phyloP scores from a whole-genome alignment of 2,797 vertebrate genomes.

The Epinephelus awoara region DNA sequence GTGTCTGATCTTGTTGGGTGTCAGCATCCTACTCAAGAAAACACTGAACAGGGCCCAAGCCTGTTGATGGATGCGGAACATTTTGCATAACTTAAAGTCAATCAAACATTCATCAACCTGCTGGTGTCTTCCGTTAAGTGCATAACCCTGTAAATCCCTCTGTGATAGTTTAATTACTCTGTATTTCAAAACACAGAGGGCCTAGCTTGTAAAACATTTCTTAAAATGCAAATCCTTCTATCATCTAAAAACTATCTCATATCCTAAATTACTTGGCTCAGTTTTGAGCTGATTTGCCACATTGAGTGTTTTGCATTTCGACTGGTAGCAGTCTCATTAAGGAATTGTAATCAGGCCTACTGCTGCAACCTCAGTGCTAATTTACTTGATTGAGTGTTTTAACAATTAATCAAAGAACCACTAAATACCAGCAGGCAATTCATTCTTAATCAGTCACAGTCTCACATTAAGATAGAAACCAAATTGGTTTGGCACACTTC shows the following conservation, averaged over 20 bases:
- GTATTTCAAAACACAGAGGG: background rate
- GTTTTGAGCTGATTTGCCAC: background rate
- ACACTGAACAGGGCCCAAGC: background rate
- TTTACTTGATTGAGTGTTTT: slow-evolving; percentile 7
- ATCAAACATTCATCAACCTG: background rate
- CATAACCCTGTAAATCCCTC: background rate
- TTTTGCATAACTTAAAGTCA: background rate
- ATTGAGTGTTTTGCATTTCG: slow-evolving; percentile 4
- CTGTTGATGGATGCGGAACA: background rate
- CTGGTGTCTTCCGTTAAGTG: background rate
- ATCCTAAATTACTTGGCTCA: background rate
- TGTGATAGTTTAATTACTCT: background rate
- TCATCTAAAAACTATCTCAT: background rate
- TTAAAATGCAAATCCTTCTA: too few relatives aligned
- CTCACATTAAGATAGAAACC: background rate
- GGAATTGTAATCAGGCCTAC: background rate
- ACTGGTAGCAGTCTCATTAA: background rate
- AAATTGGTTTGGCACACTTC: background rate
- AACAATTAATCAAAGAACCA: background rate
- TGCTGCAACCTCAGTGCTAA: background rate
- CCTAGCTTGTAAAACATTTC: background rate
- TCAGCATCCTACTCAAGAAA: background rate
- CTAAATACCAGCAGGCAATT: slow-evolving; percentile 1
- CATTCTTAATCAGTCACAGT: background rate
- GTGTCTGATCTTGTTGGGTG: background rate